Base-by-base conservation (phyloP, 2,797 vertebrate genomes). In the Eulemur coronatus region DNA sequence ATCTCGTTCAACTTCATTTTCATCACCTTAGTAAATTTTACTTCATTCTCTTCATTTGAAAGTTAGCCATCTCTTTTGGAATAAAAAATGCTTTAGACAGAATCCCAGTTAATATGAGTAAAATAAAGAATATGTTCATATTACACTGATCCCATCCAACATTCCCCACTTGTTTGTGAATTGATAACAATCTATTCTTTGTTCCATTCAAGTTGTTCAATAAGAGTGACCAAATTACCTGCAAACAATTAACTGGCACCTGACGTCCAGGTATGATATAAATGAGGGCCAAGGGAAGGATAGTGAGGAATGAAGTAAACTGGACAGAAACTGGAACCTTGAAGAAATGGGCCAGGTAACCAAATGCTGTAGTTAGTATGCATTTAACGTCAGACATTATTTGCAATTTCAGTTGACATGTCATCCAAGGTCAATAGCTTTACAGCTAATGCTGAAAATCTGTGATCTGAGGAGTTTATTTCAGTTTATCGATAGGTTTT, bases 401-500 rank as follows among this genome's bases (percentile, higher is more conserved):
- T 87, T 43, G 78, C 72, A 88, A 94, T 81, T 94, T 89, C 59
- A 70, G 72, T 91, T 84, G 81, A 88, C 63, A 70, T 48, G 28
- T 26, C 89, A 73, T 73, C 85, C 41, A 91, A 59, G 28, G 59
- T 76, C 65, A 86, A 75, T 87, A 81, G 43, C 26, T 67, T 90
- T 96, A 35, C 33, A 35, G 35, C 43, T 59, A 72, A 96, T 92
- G 59, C 52, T 69, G n/a, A 96, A 95, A 96, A 88, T 84, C 22
- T 70, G 61, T 82, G 24, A 13, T 88, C 76, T 72, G 9, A 61
- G 67, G 9, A 76, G 12, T 17, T 80, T 80, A 79, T 89, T 89
- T 91, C 41, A 89, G n/a, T 79, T 85, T 91, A 79, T 67, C 33
- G 52, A 55, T 55, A 96, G 17, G 24, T 52, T 91, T 69, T 94